Base-by-base conservation (phyloP, 35 echinoderm and acorn worm species). In the Amphiura filiformis region DNA sequence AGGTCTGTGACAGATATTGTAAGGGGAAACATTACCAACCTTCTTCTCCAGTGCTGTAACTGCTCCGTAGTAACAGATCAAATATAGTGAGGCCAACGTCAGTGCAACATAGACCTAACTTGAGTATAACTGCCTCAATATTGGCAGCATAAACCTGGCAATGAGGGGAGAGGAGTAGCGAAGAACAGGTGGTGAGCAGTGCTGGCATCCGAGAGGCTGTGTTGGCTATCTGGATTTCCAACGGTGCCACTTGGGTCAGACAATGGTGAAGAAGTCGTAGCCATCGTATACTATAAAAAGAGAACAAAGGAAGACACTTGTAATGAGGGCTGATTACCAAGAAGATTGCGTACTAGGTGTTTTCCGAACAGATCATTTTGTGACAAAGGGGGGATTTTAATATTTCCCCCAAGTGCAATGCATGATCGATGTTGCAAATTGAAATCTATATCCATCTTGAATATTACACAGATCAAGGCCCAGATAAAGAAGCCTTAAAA, bases 181-280 rank as follows among this genome's bases (percentile, higher is more conserved):
- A 89, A 32, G 87, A 84, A 40, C 96, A 99, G 57, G 96, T 99
- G 28, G 96, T 91, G n/a, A 99, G 87, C 18, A 99, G 93, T 20
- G 88, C 87, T 5, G 93, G 93, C 39, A 88, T 93, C 23, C 87
- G 57, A 33, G 95, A 78, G 30, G 91, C 91, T 0, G 91, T 87
- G 84, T 88, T 87, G 80, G 84, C 91, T 75, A 93, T 78, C 42
- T 80, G 81, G 15, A 81, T 52, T 64, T 89, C 93, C 52, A 85
- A 49, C 30, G 86, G 37, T 35, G 49, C 86, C 57, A 56, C 78
- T 36, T 87, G 83, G 39, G 90, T 94, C 47, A 99, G 90, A 83
- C 96, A 99, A 80, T 99, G 96, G 37, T 99, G 93, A 7, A 94
- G 87, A 11, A 99, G 57, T 18, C 96, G 77, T 22, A 99, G 76